These are phyloP conservation scores for Zaprionus lineosus DNA, from an alignment of 2,888 invertebrate genomes.

Conservation along the genomic window DNA sequence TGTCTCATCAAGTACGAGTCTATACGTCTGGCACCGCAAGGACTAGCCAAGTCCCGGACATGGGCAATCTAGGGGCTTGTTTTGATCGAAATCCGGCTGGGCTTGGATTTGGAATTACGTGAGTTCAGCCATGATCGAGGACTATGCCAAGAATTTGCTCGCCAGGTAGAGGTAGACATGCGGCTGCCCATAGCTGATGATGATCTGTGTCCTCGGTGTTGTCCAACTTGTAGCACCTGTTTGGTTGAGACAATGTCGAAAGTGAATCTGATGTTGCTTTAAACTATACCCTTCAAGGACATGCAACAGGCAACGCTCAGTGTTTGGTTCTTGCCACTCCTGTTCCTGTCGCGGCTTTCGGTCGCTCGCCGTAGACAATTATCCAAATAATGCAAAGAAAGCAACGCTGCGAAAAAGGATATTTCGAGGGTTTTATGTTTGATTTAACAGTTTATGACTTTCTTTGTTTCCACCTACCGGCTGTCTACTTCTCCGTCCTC, in stretches of 20 bases:
- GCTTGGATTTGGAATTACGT: constrained; percentile 61
- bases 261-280: constrained; percentile 46
- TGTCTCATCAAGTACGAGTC: constrained; percentile 15
- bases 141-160: constrained; percentile 8
- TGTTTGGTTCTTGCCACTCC: too few species aligned
- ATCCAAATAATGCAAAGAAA: constrained; percentile 61
- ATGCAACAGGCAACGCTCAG: constrained; percentile 15
- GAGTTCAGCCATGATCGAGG: constrained; percentile 33
- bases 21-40: constrained; percentile 35
- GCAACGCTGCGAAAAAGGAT: constrained; percentile 68
- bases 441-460: constrained; percentile 75
- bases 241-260: constrained; percentile 37
- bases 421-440: constrained; percentile 66
- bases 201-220: constrained; percentile 52
- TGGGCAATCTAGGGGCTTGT: constrained; percentile 68
- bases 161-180: constrained; percentile 46
- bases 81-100: constrained; percentile 69
- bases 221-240: constrained; percentile 70
- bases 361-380: constrained; percentile 54
- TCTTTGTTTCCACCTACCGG: constrained; percentile 46
- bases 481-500: constrained; percentile 4
- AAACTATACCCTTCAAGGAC: too few species aligned
- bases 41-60: constrained; percentile 58
- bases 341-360: constrained; percentile 54
- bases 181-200: constrained; percentile 51